Evolutionary conservation across 2,888 invertebrate genomes (phyloP).

Genomic region (Himalopsyche anomala): DNA sequence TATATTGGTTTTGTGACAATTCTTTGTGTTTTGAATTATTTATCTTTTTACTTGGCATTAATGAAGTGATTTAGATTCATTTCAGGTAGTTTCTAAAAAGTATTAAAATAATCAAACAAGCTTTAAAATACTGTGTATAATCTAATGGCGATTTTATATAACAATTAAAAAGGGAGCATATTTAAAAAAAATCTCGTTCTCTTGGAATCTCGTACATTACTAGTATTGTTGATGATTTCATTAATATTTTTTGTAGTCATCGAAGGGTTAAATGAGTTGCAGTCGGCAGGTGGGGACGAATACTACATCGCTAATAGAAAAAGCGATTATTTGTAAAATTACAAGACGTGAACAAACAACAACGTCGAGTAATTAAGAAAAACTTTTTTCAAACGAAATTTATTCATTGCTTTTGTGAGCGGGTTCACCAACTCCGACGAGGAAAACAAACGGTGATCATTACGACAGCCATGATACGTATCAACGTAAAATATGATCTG

Average conservation of each 20-base stretch:
- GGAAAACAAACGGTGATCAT: slow-evolving; percentile 53
- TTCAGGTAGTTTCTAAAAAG: not conserved
- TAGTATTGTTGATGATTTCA: not conserved
- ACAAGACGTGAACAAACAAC: slow-evolving; percentile 61
- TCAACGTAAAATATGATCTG: slow-evolving; percentile 58
- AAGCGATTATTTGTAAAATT: slow-evolving; percentile 62
- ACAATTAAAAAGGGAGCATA: too few relatives aligned
- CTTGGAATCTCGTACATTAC: too few relatives aligned
- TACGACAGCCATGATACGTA: slow-evolving; percentile 56
- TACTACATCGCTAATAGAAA: slow-evolving; percentile 56
- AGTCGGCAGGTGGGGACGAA: slow-evolving; percentile 56
- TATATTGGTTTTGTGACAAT: too few relatives aligned
- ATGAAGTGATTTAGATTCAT: not conserved
- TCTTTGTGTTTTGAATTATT: too few relatives aligned
- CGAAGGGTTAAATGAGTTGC: slow-evolving; percentile 38
- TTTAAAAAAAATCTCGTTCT: too few relatives aligned
- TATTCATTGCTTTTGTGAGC: slow-evolving; percentile 60
- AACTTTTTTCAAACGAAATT: slow-evolving; percentile 47
- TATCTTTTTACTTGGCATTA: too few relatives aligned
- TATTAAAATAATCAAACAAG: too few relatives aligned
- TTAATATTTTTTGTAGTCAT: too few relatives aligned
- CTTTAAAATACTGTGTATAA: too few relatives aligned
- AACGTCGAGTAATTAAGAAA: slow-evolving; percentile 50
- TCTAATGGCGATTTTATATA: too few relatives aligned
- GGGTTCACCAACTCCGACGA: slow-evolving; percentile 41